Percentiles rank a stretch among this genome's conserved stretches.
Conservation (phyloP, 2,113 vertebrate species). For the Tetrao urogallus region DNA sequence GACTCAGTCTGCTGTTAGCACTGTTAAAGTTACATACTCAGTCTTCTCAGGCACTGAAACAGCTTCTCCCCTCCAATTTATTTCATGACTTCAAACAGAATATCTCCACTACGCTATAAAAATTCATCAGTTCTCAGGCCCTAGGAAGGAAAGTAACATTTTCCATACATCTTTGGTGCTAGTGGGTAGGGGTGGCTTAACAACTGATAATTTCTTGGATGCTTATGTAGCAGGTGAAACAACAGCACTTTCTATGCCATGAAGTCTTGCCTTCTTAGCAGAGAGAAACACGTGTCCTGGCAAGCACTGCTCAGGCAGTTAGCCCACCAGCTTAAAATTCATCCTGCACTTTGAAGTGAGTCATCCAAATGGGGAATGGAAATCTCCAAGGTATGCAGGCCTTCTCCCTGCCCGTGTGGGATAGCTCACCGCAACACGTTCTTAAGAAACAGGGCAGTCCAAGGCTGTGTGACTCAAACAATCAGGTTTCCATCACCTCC, state of each 20-base stretch:
- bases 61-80: neutral
- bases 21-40: neutral
- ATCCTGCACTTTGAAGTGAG: conserved; percentile 61
- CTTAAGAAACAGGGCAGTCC: conserved; percentile 1
- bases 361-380: conserved; percentile 47
- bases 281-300: conserved; percentile 5
- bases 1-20: neutral
- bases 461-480: conserved; percentile 60
- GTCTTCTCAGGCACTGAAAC: neutral
- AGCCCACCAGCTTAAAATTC: conserved; percentile 57
- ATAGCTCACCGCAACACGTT: neutral
- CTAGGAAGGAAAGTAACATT: neutral
- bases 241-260: conserved; percentile 25
- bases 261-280: neutral
- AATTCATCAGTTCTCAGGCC: neutral
- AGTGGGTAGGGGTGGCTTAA: neutral
- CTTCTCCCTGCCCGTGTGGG: conserved; percentile 32
- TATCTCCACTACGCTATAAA: neutral
- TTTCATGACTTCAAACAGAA: neutral
- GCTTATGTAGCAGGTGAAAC: conserved; percentile 37
- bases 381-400: conserved; percentile 37
- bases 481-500: conserved; percentile 56
- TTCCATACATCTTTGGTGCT: neutral
- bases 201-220: conserved; percentile 10
- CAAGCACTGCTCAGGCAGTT: neutral